Percentiles rank a stretch among this genome's conserved stretches.
Evolutionary conservation across 1,140 invertebrate genomes (phyloP).

Genomic region (Drosophila eugracilis): DNA sequence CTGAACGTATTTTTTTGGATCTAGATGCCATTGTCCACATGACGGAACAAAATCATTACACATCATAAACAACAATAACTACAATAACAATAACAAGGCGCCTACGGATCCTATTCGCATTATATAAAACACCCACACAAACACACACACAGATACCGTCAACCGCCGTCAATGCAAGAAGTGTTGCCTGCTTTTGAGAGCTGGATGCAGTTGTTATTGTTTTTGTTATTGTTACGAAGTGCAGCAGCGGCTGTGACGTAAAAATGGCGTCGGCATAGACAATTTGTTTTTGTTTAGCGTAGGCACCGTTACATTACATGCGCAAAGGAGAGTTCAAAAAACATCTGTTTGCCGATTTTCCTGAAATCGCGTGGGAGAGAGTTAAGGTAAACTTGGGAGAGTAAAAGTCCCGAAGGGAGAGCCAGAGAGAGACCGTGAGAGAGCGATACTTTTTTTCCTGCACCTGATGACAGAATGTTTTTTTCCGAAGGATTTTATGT

Average conservation of each 20-base stretch:
- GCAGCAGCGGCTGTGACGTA: slow-evolving; percentile 57
- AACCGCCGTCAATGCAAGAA: slow-evolving; percentile 5
- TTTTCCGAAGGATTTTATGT: slow-evolving; percentile 26
- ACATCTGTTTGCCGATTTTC: slow-evolving; percentile 60
- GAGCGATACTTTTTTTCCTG: slow-evolving; percentile 28
- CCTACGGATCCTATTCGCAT: slow-evolving; percentile 30
- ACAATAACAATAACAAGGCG: slow-evolving; percentile 40
- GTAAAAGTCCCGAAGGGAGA: slow-evolving; percentile 1
- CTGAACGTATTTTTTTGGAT: slow-evolving; percentile 30
- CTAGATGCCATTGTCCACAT: slow-evolving; percentile 3
- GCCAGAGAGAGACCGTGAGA: no score
- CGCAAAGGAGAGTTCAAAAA: slow-evolving; percentile 58
- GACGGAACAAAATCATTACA: slow-evolving; percentile 55
- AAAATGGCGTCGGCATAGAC: slow-evolving; percentile 51
- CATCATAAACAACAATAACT: slow-evolving; percentile 2
- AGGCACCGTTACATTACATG: slow-evolving; percentile 64
- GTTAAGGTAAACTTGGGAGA: slow-evolving; percentile 21
- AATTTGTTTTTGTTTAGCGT: slow-evolving; percentile 81
- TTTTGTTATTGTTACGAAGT: slow-evolving; percentile 43
- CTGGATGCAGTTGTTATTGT: slow-evolving; percentile 51
- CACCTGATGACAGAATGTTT: slow-evolving; percentile 42
- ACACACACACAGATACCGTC: neutral
- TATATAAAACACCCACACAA: slow-evolving; percentile 40
- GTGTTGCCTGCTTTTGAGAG: slow-evolving; percentile 62
- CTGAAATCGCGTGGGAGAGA: slow-evolving; percentile 53